phyloP scores from a whole-genome alignment of 1,140 invertebrate genomes.

The Drosophila setifemur region DNA sequence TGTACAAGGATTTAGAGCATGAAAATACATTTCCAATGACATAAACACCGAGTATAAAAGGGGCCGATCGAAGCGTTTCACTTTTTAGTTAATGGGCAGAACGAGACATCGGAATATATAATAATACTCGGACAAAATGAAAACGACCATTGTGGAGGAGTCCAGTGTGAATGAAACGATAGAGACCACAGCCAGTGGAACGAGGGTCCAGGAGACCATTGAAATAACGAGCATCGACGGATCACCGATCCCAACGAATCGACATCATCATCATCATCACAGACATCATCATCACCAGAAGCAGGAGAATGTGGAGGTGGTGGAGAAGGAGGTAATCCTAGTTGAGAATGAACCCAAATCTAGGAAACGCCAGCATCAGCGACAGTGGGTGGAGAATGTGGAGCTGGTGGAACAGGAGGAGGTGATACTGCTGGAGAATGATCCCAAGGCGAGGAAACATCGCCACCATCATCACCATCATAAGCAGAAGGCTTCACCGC shows the following conservation, averaged over 20 bases:
- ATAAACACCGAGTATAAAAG: constrained; percentile 72
- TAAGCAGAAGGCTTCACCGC: constrained; percentile 25
- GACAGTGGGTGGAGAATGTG: constrained; percentile 30
- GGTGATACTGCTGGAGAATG: constrained; percentile 16
- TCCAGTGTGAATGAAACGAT: constrained; percentile 46
- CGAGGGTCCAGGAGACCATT: constrained; percentile 33
- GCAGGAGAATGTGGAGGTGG: constrained; percentile 30
- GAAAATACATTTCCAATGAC: constrained; percentile 73
- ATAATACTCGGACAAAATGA: constrained; percentile 28
- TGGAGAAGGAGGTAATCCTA: constrained; percentile 21
- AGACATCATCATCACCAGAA: constrained; percentile 28
- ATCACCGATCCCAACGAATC: constrained; percentile 15
- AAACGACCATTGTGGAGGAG: constrained; percentile 58
- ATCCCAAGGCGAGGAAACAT: neutral
- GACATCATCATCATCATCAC: constrained; percentile 38
- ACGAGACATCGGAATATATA: constrained; percentile 25
- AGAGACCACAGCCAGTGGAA: constrained; percentile 34
- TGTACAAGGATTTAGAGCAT: constrained; percentile 60
- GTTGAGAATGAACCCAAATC: constrained; percentile 8
- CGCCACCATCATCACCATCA: constrained; percentile 39
- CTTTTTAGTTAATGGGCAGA: constrained; percentile 47
- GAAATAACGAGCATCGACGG: constrained; percentile 42
- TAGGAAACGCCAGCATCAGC: constrained; percentile 15
- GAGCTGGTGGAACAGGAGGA: constrained; percentile 36
- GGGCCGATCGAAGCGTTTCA: constrained; percentile 14